Conservation (phyloP, 2,888 invertebrate genomes). For the Cheilosia grossa region DNA sequence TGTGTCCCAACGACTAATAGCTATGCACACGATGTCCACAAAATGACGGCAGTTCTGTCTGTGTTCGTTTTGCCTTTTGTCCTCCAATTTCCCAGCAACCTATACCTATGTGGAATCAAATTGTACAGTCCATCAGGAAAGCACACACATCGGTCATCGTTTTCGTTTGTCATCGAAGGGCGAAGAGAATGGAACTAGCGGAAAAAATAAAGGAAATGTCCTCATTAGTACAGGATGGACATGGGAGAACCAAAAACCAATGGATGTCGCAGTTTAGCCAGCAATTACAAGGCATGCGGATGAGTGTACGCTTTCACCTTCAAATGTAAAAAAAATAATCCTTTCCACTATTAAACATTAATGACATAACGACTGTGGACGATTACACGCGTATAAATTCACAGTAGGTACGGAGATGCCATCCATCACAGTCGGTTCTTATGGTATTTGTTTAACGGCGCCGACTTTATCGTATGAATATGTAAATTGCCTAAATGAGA, state of each 20-base stretch:
- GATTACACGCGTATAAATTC: conserved; percentile 50
- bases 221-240: not conserved
- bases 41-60: conserved; percentile 24
- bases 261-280: conserved; percentile 12
- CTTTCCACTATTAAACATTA: conserved; percentile 38
- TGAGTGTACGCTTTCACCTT: not conserved
- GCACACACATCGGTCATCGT: not conserved
- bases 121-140: conserved; percentile 12
- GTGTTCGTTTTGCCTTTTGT: not conserved
- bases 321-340: not conserved
- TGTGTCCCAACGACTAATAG: conserved; percentile 23
- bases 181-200: not conserved
- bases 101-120: conserved; percentile 4
- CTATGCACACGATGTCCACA: conserved; percentile 18
- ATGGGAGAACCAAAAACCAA: not conserved
- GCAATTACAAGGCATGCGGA: conserved; percentile 10
- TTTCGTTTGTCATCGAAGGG: conserved; percentile 8
- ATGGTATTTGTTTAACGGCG: not conserved
- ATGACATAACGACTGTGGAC: conserved; percentile 30
- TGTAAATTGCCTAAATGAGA: conserved; percentile 57
- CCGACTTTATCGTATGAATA: conserved; percentile 56
- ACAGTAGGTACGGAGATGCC: conserved; percentile 23
- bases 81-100: not conserved
- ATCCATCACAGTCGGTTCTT: conserved; percentile 4
- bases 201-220: not conserved